Evolutionary conservation across 35 echinoderm and acorn worm species (phyloP).

Genomic region (Diadema setosum): DNA sequence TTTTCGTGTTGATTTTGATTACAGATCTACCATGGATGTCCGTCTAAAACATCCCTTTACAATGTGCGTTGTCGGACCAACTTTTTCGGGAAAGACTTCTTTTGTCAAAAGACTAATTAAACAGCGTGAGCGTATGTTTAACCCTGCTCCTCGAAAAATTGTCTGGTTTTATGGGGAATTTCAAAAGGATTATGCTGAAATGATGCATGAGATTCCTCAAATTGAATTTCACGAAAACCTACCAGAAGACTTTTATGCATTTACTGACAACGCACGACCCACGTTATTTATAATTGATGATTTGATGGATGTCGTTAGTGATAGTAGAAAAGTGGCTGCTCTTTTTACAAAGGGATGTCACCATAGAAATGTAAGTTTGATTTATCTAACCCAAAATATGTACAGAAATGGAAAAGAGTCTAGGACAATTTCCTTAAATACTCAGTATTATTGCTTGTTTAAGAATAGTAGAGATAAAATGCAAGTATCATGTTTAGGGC

Average conservation of each 20-base stretch:
- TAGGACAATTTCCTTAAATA: conserved; percentile 63
- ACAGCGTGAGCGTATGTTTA: background rate
- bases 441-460: conserved; percentile 66
- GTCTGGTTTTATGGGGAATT: conserved; percentile 66
- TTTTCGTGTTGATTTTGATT: no score
- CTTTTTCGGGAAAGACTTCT: conserved; percentile 43
- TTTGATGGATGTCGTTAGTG: conserved; percentile 27
- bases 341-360: conserved; percentile 67
- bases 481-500: conserved; percentile 37
- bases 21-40: conserved; percentile 10
- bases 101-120: conserved; percentile 2
- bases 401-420: conserved; percentile 52
- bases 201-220: background rate
- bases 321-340: conserved; percentile 10
- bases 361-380: conserved; percentile 51
- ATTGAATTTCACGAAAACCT: conserved; percentile 63
- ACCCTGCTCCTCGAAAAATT: conserved; percentile 31
- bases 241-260: conserved; percentile 7
- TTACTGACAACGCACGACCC: background rate
- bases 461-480: conserved; percentile 77
- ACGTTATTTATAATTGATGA: conserved; percentile 71
- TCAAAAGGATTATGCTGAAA: conserved; percentile 28
- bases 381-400: conserved; percentile 58
- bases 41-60: conserved; percentile 35
- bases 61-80: conserved; percentile 35